Conservation (phyloP, 2,888 invertebrate species). For the Zygothrica quintamaculata region DNA sequence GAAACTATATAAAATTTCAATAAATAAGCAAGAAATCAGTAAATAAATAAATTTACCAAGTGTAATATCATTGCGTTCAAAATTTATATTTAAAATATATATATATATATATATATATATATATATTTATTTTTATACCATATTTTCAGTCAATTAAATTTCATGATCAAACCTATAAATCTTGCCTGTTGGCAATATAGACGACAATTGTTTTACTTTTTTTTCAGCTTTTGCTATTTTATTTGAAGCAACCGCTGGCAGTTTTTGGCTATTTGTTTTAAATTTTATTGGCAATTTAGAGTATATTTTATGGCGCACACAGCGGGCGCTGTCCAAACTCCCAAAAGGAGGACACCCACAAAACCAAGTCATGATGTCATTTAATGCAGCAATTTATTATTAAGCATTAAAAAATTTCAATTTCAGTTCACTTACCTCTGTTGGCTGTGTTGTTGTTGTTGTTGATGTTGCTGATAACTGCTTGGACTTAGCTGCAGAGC, state of each 20-base stretch:
- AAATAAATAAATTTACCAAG: slow-evolving; percentile 49
- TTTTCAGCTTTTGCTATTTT: too few relatives aligned
- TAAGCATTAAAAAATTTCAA: slow-evolving; percentile 62
- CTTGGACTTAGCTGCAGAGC: slow-evolving; percentile 84
- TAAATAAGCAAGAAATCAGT: slow-evolving; percentile 36
- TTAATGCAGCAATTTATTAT: slow-evolving; percentile 68
- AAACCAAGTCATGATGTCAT: slow-evolving; percentile 65
- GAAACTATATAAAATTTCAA: slow-evolving; percentile 30
- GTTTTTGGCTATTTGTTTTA: slow-evolving; percentile 73
- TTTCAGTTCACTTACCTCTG: slow-evolving; percentile 72
- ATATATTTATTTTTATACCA: slow-evolving; percentile 52
- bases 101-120: slow-evolving; percentile 1
- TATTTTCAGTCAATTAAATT: slow-evolving; percentile 84
- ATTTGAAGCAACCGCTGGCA: slow-evolving; percentile 40
- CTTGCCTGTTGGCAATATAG: slow-evolving; percentile 44
- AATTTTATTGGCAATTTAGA: slow-evolving; percentile 80
- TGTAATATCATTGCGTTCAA: slow-evolving; percentile 7
- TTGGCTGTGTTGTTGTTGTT: slow-evolving; percentile 62
- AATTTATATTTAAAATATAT: slow-evolving; percentile 34
- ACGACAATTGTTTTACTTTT: slow-evolving; percentile 64
- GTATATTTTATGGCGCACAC: slow-evolving; percentile 71
- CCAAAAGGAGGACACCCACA: slow-evolving; percentile 37
- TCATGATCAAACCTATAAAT: slow-evolving; percentile 82
- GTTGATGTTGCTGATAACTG: too few relatives aligned
- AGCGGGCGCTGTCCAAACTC: slow-evolving; percentile 51